A percentile compares a stretch with the other conserved stretches of the same genome.
phyloP scores from a whole-genome alignment of 2,888 invertebrate genomes.

The Scaptomyza tumidula region DNA sequence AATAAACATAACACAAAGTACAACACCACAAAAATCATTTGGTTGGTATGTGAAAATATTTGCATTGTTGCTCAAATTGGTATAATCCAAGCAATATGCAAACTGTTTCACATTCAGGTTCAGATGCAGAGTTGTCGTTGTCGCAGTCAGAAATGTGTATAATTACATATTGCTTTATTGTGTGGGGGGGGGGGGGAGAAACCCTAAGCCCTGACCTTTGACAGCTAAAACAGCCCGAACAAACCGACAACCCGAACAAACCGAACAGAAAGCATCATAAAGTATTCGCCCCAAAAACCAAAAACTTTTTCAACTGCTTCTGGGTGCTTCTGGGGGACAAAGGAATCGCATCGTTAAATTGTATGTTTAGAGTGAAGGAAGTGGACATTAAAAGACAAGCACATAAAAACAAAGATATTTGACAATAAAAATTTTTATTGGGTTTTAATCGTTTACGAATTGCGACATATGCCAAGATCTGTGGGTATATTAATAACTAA shows the following conservation, averaged over 20 bases:
- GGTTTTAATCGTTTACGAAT: constrained; percentile 37
- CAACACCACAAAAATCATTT: constrained; percentile 30
- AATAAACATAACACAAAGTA: constrained; percentile 14
- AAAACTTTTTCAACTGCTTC: neutral
- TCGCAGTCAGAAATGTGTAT: constrained; percentile 15
- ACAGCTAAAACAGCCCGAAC: neutral
- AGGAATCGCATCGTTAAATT: constrained; percentile 40
- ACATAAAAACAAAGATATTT: constrained; percentile 34
- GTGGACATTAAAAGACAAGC: constrained; percentile 26
- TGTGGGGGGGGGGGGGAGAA: neutral
- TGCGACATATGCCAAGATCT: neutral
- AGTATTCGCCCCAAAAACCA: constrained; percentile 2
- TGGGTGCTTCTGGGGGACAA: neutral
- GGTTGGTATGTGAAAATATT: constrained; percentile 19
- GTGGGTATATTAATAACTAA: too few species aligned
- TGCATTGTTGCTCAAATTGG: constrained; percentile 17
- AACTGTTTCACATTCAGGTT: neutral
- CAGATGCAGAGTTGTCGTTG: neutral
- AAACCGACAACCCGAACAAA: neutral
- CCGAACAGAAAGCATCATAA: constrained; percentile 33
- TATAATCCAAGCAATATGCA: constrained; percentile 17
- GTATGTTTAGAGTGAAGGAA: constrained; percentile 22
- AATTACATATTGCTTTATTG: neutral
- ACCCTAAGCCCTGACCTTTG: constrained; percentile 10
- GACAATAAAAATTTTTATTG: constrained; percentile 41